Conservation (phyloP, 2,113 vertebrate genomes). For the Lepus europaeus region DNA sequence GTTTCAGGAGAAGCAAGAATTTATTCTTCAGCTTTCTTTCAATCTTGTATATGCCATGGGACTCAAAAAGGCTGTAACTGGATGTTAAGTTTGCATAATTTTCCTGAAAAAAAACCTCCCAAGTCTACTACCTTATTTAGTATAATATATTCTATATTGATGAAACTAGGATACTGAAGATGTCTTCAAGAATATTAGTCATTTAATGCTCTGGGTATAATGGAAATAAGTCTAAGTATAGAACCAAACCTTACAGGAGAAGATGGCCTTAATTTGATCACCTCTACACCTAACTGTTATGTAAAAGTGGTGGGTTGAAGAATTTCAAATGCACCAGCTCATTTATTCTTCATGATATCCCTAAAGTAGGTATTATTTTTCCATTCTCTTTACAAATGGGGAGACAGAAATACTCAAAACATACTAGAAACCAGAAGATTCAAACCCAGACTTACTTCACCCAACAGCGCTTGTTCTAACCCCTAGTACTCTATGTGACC, state of each 20-base stretch:
- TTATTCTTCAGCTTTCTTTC: neutral
- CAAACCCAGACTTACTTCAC: neutral
- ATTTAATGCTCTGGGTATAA: neutral
- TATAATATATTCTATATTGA: neutral
- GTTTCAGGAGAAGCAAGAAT: neutral
- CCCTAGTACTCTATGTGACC: rapidly evolving
- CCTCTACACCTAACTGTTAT: neutral
- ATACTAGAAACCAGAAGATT: neutral
- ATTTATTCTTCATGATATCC: neutral
- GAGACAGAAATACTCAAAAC: neutral
- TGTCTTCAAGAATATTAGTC: neutral
- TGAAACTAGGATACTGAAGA: neutral
- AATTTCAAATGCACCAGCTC: neutral
- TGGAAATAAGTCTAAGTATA: slow-evolving; percentile 34
- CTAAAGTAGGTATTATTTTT: neutral
- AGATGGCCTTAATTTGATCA: neutral
- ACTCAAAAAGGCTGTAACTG: neutral
- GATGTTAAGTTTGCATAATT: neutral
- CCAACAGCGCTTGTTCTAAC: neutral
- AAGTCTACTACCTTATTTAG: neutral
- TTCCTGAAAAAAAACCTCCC: neutral
- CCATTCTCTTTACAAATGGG: neutral
- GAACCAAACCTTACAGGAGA: neutral
- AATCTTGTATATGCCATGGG: neutral
- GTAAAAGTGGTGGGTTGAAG: neutral